Conservation (phyloP, 2,888 invertebrate species). For the Hydrotaea diabolus region DNA sequence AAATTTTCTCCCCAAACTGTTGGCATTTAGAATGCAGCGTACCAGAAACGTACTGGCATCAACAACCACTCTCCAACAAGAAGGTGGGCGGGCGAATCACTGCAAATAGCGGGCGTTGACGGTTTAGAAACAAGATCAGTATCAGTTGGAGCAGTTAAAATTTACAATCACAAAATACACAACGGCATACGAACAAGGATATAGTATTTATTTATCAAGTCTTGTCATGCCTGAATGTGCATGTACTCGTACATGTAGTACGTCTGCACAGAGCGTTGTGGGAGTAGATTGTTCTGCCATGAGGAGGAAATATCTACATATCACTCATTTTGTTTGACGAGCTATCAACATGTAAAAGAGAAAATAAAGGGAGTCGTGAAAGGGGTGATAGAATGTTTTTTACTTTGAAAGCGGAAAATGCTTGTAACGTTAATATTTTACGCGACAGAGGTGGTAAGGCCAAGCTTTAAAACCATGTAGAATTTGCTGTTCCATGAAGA, state of each 20-base stretch:
- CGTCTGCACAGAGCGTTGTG: neutral
- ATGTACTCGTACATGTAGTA: too few species aligned
- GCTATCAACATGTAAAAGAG: neutral
- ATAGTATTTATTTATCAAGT: slow-evolving; percentile 25
- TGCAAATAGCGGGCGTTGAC: neutral
- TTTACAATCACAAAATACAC: neutral
- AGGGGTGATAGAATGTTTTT: too few species aligned
- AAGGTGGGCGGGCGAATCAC: neutral
- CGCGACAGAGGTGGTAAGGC: too few species aligned
- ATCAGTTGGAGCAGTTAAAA: slow-evolving; percentile 15
- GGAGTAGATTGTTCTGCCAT: too few species aligned
- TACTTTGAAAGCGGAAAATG: too few species aligned
- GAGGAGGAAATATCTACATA: neutral
- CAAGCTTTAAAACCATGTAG: too few species aligned
- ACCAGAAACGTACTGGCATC: too few species aligned
- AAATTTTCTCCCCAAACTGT: neutral
- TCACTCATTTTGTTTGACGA: neutral
- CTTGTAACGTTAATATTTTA: too few species aligned
- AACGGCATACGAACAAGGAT: neutral
- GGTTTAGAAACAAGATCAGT: slow-evolving; percentile 3
- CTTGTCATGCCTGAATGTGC: neutral
- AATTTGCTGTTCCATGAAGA: too few species aligned
- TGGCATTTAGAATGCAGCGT: neutral
- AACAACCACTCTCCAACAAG: neutral
- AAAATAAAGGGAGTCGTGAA: neutral